Percentiles rank a stretch among this genome's conserved stretches.
phyloP scores from a whole-genome alignment of 2,888 invertebrate genomes.

The Lithophane leautieri region DNA sequence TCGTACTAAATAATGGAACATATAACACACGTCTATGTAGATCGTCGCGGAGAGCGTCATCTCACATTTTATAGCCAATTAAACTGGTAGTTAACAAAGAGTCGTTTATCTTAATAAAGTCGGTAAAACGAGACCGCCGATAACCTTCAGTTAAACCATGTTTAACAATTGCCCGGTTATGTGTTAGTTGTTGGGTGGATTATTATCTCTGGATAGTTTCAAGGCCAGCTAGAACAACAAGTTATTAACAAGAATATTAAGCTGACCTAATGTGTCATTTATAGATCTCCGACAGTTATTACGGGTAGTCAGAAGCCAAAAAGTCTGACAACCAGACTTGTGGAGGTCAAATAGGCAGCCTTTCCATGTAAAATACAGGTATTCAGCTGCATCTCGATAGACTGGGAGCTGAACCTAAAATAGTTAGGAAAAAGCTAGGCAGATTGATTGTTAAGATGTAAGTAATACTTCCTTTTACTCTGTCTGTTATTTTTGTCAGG shows the following conservation, averaged over 20 bases:
- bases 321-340: too few species aligned
- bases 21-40: conserved; percentile 57
- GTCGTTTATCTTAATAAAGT: conserved; percentile 83
- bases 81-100: conserved; percentile 77
- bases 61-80: conserved; percentile 82
- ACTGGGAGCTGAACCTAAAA: too few species aligned
- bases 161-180: conserved; percentile 65
- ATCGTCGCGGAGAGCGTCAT: conserved; percentile 67
- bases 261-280: too few species aligned
- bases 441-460: too few species aligned
- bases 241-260: not conserved
- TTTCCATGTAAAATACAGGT: too few species aligned
- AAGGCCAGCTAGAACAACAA: conserved; percentile 16
- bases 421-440: too few species aligned
- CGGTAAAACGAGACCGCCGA: conserved; percentile 73
- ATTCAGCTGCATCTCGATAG: too few species aligned
- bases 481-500: not conserved
- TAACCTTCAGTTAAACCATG: conserved; percentile 73
- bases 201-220: conserved; percentile 20
- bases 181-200: conserved; percentile 34
- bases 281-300: too few species aligned
- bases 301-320: too few species aligned
- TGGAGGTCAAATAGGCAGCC: too few species aligned
- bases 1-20: conserved; percentile 32
- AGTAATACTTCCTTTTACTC: not conserved